Evolutionary conservation across 2,797 vertebrate genomes (phyloP), one percentile per base, ranked within the genome.

Genomic region (Phylloscopus collybita): DNA sequence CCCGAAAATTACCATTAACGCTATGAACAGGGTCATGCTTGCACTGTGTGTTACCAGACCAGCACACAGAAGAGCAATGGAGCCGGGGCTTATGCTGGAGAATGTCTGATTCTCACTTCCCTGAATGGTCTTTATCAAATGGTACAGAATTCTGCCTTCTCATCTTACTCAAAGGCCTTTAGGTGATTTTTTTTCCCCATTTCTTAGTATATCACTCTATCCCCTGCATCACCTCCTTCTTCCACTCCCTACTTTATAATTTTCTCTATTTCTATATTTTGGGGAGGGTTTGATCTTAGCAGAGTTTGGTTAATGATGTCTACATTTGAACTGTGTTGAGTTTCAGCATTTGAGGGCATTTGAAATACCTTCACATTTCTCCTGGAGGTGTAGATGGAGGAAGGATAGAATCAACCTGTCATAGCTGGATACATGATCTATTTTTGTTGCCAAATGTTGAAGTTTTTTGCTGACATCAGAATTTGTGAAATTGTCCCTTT

Each of bases 51-150:
- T 11, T 59, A 6, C 49, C 49, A 75, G 40, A n/a, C 29, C 13
- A 53, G 3, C 0, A 5, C 7, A 13, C 18, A 57, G 19, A 53
- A 64, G n/a, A 45, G 74, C 18, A 0, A 0, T 57, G 49, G 42
- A 54, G 49, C 11, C 49, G 26, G 6, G 18, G 30, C 36, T 78
- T 23, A 2, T 5, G 3, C 22, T 15, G 36, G 32, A 42, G 6
- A 44, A 51, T 12, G 13, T 18, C 18, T 40, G 9, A 32, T n/a
- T 50, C 10, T 40, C 5, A 64, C 2, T 44, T 56, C 12, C 30
- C 20, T 30, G 11, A 19, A 23, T 0, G 0, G 17, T 69, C 11
- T n/a, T 86, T 26, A 38, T 78, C 45, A 75, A 81, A 51, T 16
- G n/a, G 7, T 42, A 29, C 13, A 10, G 34, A 32, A 40, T 92